Base-by-base conservation (phyloP, 2,888 invertebrate genomes). In the Ctenicera cuprea region DNA sequence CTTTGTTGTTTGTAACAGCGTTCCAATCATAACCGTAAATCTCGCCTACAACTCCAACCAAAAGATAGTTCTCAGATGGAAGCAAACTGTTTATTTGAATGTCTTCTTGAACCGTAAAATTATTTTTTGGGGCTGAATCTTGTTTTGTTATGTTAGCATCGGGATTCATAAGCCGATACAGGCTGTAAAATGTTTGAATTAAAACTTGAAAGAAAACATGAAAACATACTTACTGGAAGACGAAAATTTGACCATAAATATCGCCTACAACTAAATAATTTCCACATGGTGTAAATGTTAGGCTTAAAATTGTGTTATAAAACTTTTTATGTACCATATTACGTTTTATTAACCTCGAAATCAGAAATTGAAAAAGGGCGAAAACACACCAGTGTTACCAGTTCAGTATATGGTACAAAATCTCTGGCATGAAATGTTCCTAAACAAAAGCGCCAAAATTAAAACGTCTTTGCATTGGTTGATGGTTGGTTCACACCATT, bases 261-360 rank as follows among this genome's bases (percentile, higher is more conserved):
- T 95, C 96, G 16, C 95, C 95, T 77, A 94, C 93, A 71, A 94
- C 89, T 65, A 97, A 89, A 87, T 92, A 95, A 84, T 94, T 93
- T 5, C 96, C 95, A 84, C 95, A 95, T 0, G 94, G 93, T 0
- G 97, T 96, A 86, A 95, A 93, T 0, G 93, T 89, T 87, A 97
- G 96, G 30, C 93, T 91, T 76, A 95, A 89, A 57, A 97, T 91
- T 41, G 95, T 95, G 77, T 95, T 96, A 82, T 97, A 96, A 79
- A 92, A 89, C 64, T 90, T 89, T 88, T 92, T 93, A 66, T 86
- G 85, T 68, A 84, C 76, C 80, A 85, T 85, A 72, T 82, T 83
- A 52, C 33, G 3, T 78, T 16, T 14, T 30, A 9, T 16, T 11
- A 38, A 54, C 20, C 26, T 54, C 26, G 30, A 54, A 54, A 54